Evolutionary conservation across 92 coral and sea anemone species (phyloP).

Genomic region (Epizoanthus scotinus): DNA sequence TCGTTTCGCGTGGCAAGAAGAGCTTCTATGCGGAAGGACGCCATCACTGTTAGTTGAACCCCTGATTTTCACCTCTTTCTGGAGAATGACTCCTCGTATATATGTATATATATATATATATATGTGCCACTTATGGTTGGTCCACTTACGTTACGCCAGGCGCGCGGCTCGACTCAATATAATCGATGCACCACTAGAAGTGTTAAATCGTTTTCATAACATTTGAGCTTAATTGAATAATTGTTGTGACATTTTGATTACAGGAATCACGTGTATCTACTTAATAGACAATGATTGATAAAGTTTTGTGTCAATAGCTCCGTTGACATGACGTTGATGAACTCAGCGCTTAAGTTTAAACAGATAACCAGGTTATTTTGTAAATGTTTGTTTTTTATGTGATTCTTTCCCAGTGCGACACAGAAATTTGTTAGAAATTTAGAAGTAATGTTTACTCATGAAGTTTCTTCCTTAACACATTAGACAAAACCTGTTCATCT

Average conservation of each 20-base stretch:
- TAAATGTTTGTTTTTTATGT: background rate
- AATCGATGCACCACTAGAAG: conserved; percentile 6
- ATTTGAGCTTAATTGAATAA: conserved; percentile 33
- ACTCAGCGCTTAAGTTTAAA: conserved; percentile 30
- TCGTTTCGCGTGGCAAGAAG: background rate
- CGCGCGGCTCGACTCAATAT: background rate
- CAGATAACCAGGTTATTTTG: conserved; percentile 13
- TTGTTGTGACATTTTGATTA: conserved; percentile 39
- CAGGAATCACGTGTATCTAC: conserved; percentile 36
- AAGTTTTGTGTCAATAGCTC: conserved; percentile 37
- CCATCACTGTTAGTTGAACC: background rate
- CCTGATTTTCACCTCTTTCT: too few species aligned
- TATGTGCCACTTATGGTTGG: background rate
- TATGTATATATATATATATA: too few species aligned
- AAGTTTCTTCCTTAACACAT: too few species aligned
- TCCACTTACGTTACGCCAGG: conserved; percentile 4
- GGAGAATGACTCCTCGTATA: too few species aligned
- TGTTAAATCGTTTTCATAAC: conserved; percentile 45
- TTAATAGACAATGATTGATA: conserved; percentile 37
- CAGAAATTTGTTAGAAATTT: background rate
- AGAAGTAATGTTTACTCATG: background rate
- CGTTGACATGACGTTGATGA: conserved; percentile 27
- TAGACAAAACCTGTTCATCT: too few species aligned
- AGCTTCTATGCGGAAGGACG: conserved; percentile 37
- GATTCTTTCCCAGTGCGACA: background rate